Percentiles rank a stretch among this genome's conserved stretches.
These are phyloP conservation scores for Brachionus rotundiformis DNA, from an alignment of 1,140 invertebrate species.

Conservation along the genomic window DNA sequence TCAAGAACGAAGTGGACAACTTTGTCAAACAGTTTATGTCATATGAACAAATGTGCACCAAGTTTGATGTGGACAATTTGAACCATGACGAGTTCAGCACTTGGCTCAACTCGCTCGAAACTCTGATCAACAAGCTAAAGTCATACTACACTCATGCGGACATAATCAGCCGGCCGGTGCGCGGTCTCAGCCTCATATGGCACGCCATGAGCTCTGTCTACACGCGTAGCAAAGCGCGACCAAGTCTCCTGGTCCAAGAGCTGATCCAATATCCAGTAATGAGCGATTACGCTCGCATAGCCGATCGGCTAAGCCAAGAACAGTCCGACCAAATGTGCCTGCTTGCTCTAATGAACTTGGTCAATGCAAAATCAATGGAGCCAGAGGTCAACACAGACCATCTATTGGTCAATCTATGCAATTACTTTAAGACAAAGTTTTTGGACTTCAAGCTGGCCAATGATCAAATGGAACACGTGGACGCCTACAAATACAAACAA, in stretches of 20 bases:
- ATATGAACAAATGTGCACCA: neutral
- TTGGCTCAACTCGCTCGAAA: neutral
- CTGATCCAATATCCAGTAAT: constrained; percentile 1
- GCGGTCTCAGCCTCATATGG: neutral
- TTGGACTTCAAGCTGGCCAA: neutral
- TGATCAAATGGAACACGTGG: constrained; percentile 3
- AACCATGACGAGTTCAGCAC: neutral
- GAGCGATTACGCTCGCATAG: neutral
- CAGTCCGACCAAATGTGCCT: neutral
- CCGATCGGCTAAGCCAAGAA: too few relatives aligned
- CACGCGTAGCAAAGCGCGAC: neutral
- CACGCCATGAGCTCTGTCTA: neutral
- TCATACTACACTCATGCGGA: neutral
- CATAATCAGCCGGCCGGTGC: neutral
- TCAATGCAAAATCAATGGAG: too few relatives aligned
- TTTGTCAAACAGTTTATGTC: constrained; percentile 1
- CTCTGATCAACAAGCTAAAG: neutral
- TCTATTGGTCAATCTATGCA: neutral
- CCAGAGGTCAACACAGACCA: too few relatives aligned
- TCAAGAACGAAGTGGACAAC: constrained; percentile 31
- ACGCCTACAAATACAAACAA: constrained; percentile 35
- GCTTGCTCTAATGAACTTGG: neutral
- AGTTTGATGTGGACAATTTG: too few relatives aligned
- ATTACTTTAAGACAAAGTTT: neutral
- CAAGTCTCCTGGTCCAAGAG: neutral